Conservation (phyloP, 2,888 invertebrate species). For the Parelbella ahira region DNA sequence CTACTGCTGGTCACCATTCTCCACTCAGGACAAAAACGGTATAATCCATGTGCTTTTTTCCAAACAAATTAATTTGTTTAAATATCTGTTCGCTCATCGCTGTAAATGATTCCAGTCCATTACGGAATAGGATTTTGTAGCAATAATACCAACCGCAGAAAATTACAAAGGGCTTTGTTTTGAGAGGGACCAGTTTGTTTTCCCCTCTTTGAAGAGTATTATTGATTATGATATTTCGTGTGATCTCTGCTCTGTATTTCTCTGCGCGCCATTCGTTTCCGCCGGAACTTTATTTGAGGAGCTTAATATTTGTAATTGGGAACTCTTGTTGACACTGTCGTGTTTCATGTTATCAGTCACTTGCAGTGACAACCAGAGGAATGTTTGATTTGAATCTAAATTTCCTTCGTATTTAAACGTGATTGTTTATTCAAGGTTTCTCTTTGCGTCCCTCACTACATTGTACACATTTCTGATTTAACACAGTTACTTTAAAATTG, state of each 20-base stretch:
- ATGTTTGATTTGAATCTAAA: no score
- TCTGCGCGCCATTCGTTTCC: background rate
- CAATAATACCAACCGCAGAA: slow-evolving; percentile 1
- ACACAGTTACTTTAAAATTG: no score
- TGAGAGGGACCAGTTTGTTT: slow-evolving; percentile 11
- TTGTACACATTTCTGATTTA: no score
- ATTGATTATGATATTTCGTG: slow-evolving; percentile 11
- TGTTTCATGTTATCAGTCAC: background rate
- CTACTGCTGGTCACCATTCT: no score
- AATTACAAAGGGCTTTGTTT: slow-evolving; percentile 10
- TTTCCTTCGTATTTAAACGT: no score
- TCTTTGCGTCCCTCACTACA: no score
- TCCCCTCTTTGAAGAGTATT: slow-evolving; percentile 3
- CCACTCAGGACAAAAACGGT: no score
- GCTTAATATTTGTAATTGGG: slow-evolving; percentile 10
- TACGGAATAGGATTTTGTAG: background rate
- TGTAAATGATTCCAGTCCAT: background rate
- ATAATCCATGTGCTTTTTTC: background rate
- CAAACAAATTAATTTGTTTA: background rate
- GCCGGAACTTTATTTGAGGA: slow-evolving; percentile 1
- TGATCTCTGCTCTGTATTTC: background rate
- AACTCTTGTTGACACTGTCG: background rate
- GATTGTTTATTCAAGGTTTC: no score
- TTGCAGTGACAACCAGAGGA: no score
- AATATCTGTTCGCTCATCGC: background rate